Evolutionary conservation across 2,797 vertebrate species (phyloP), one percentile per base, ranked within the genome.

Genomic region (Botia almorhae): DNA sequence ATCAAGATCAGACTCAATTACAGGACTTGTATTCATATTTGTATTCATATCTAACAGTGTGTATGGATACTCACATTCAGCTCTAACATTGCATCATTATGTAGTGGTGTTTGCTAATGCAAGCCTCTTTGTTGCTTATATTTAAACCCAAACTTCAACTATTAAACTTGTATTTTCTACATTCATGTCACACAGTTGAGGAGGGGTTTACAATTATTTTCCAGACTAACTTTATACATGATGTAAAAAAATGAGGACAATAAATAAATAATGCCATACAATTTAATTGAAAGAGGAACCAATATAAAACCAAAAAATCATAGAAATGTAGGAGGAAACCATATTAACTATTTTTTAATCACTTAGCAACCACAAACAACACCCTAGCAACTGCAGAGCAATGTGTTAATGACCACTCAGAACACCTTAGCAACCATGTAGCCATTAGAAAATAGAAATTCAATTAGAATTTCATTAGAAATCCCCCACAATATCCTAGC

Each of bases 41-140:
- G 36, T 63, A 72, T 63, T 71, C 29, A 51, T 71, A 16, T 71
- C 29, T 17, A 64, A 63, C 19, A 2, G 16, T 23, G 39, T 29
- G 43, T 75, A 7, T 58, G 36, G 19, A 71, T 14, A 36, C 51
- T 12, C 17, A 26, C 16, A 55, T 79, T 72, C 43, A 53, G 26
- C 63, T 58, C 63, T 65, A 43, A 7, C 8, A 26, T 53, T 78
- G 23, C 67, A 69, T 78, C 68, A 70, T 39, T 61, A 48, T 58
- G 29, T 21, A 2, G 26, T 8, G 0, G 12, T 43, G 11, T 33
- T 61, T 60, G 16, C 53, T 48, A 69, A 58, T 21, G 16, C 16
- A 13, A 50, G 17, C 3, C 8, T 58, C 16, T 19, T 5, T 46
- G 4, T 55, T 67, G n/a, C 64, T 36, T 10, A 39, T 39, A 19